Evolutionary conservation across 2,888 invertebrate species (phyloP).

Genomic region (Apamea sordens): DNA sequence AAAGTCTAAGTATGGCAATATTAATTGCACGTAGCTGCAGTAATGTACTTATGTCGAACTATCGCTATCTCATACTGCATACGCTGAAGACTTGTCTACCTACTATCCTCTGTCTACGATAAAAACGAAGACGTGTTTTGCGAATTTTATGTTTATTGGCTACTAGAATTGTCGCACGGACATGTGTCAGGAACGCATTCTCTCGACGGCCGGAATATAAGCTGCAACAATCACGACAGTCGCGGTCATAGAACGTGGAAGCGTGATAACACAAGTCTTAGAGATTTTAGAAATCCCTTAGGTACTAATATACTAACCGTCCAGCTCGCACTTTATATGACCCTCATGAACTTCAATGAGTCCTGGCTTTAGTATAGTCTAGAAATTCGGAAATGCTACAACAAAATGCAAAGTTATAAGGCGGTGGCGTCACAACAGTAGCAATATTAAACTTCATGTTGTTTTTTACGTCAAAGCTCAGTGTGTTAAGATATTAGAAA

Average conservation of each 20-base stretch:
- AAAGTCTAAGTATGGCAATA: too few relatives aligned
- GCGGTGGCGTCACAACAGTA: background rate
- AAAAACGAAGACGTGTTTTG: too few relatives aligned
- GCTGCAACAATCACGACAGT: too few relatives aligned
- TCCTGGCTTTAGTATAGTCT: background rate
- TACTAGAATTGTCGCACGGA: too few relatives aligned
- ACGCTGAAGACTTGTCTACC: too few relatives aligned
- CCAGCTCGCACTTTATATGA: background rate
- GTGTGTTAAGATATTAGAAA: constrained; percentile 10
- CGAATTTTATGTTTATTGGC: too few relatives aligned
- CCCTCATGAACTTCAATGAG: background rate
- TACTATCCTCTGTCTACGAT: too few relatives aligned
- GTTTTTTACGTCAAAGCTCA: background rate
- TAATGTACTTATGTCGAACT: too few relatives aligned
- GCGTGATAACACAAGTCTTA: background rate
- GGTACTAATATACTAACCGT: background rate
- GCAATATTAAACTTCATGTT: background rate
- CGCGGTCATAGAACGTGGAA: background rate
- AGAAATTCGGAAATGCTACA: background rate
- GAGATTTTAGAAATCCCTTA: background rate
- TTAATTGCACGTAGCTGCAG: too few relatives aligned
- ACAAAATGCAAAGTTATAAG: background rate
- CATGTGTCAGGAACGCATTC: too few relatives aligned
- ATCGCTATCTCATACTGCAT: too few relatives aligned
- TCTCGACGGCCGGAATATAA: too few relatives aligned